Evolutionary conservation across 2,888 invertebrate genomes (phyloP), one percentile per base, ranked within the genome.

Genomic region (Rambutsinella grinnellia): DNA sequence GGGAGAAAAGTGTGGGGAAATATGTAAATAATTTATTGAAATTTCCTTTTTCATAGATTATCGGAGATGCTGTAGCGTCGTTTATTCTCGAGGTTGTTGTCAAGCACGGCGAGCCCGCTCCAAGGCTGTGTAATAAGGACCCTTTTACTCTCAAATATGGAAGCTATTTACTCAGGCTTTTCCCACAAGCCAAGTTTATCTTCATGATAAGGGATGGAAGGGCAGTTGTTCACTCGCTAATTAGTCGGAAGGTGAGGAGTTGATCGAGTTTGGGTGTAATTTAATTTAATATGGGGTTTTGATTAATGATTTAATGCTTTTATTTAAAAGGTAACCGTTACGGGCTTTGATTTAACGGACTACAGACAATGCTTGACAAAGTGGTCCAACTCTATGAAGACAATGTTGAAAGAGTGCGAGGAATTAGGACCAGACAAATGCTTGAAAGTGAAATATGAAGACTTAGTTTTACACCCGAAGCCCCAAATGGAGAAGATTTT

Each of bases 171-270:
- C 91, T 94, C 80, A 94, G 95, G 86, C 90, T 99, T 78, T 99
- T 99, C 88, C 99, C 99, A 56, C 96, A 97, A 86, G 94, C 97
- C 75, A 98, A 98, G 88, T 99, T 97, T 88, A 90, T 99, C 84
- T 95, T 99, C 88, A 97, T 99, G 97, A 93, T 99, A 84, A 92
- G 99, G 80, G 99, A 99, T 87, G 99, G 99, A 26, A 91, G 99
- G 80, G 99, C 99, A 79, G 97, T 98, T 24, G 98, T 98, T 79
- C 98, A 99, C 89, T 99, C 98, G 80, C 97, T 99, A 87, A 98
- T 99, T 86, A 94, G 95, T 62, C 90, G 99, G 85, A 95, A 97
- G 91, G 95, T 94, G 85, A 81, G 82, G 36, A 23, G 63, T 53
- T 53, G 27, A 47, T 62, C 6, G 15, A 49, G 19, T 53, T 28